phyloP scores from a whole-genome alignment of 2,888 invertebrate species.

The Polydrusus cervinus region DNA sequence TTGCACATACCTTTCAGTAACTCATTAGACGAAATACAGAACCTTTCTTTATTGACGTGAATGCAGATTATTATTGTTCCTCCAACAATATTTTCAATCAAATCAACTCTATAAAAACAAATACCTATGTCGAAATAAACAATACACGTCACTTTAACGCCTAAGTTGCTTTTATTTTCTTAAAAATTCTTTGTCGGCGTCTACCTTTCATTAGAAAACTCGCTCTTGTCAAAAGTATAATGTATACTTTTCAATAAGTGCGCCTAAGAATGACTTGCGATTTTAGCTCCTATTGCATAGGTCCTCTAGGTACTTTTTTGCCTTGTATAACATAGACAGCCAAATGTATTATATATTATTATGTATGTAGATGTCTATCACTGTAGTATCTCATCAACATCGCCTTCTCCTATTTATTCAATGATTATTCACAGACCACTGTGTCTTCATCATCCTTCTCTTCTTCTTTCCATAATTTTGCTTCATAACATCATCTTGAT shows the following conservation, averaged over 20 bases:
- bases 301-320: slow-evolving; percentile 17
- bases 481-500: too few relatives aligned
- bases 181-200: slow-evolving; percentile 52
- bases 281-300: slow-evolving; percentile 22
- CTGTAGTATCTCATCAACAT: too few relatives aligned
- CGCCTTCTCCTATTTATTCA: too few relatives aligned
- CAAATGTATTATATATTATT: background rate
- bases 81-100: slow-evolving; percentile 40
- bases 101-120: slow-evolving; percentile 49
- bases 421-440: too few relatives aligned
- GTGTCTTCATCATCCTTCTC: too few relatives aligned
- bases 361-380: too few relatives aligned
- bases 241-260: slow-evolving; percentile 53
- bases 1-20: background rate
- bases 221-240: slow-evolving; percentile 49
- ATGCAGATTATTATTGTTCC: slow-evolving; percentile 26
- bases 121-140: slow-evolving; percentile 50
- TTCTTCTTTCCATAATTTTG: too few relatives aligned
- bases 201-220: slow-evolving; percentile 46
- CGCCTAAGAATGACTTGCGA: slow-evolving; percentile 51
- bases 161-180: slow-evolving; percentile 50
- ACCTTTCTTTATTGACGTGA: slow-evolving; percentile 1
- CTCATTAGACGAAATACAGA: background rate
- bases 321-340: slow-evolving; percentile 36
- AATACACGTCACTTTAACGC: slow-evolving; percentile 46